Evolutionary conservation across 2,113 vertebrate species (phyloP), one percentile per base, ranked within the genome.

Genomic region (Phyllopteryx taeniolatus): DNA sequence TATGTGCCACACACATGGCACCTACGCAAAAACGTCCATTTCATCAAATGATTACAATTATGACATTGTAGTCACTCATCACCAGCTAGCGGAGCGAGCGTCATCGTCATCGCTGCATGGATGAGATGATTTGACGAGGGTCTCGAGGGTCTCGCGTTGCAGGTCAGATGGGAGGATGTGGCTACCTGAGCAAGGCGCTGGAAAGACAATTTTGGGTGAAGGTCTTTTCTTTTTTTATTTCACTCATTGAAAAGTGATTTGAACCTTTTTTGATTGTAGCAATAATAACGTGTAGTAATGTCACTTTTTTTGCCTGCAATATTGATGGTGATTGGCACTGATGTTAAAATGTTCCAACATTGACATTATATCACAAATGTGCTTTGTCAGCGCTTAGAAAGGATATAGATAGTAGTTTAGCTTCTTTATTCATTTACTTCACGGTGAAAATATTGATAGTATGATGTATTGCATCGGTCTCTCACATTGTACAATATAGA

Each of bases 21-120:
- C 44, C 20, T 1, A 8, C 63, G 46, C 19, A 66, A 19, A 47
- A 15, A 35, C 22, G 79, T 76, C 77, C 44, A 73, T 86, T 83
- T 71, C 72, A 22, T 35, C 42, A 78, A 86, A 88, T 73, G 78
- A 79, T 3, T 39, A 3, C 3, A 77, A 83, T 86, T 81, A 83
- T 74, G 73, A 85, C 83, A 87, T 90, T 83, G 77, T 43, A 60
- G 77, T 54, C 31, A 49, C 71, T 80, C 20, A 72, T 73, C 66
- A 82, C 88, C 73, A 82, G 64, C 61, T 35, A 51, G 27, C 77
- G 2, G 20, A 54, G 66, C 46, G 57, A 72, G 68, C 60, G 60
- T 60, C 71, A 79, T 75, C 80, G 76, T 5, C 78, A 61, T 57
- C 60, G 66, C 53, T 7, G 77, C 22, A 15, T 8, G 72, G 56